Conservation (phyloP, 1,140 invertebrate species). For the Colletes gigas region DNA sequence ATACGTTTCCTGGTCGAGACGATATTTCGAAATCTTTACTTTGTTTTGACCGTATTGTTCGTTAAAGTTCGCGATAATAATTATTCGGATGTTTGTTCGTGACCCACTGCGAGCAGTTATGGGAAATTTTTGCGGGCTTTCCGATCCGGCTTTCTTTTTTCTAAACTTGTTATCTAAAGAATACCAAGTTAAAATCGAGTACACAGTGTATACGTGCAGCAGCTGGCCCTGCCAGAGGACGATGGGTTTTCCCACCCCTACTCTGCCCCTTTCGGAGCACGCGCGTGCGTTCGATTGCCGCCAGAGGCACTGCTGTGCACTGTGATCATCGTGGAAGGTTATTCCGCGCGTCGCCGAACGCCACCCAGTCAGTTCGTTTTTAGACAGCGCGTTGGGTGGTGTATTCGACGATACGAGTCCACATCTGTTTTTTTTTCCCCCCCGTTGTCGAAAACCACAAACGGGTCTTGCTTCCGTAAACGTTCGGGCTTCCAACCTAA, state of each 20-base stretch:
- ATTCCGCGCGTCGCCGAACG: constrained; percentile 10
- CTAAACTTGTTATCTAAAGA: constrained; percentile 31
- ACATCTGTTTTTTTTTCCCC: background rate
- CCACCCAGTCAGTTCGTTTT: constrained; percentile 47
- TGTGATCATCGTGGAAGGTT: constrained; percentile 28
- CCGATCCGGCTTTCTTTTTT: constrained; percentile 11
- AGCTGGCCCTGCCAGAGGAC: constrained; percentile 55
- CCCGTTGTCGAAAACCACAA: no score
- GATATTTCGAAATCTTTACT: background rate
- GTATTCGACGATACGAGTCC: background rate
- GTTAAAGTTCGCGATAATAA: background rate
- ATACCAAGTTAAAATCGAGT: constrained; percentile 35
- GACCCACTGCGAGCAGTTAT: background rate
- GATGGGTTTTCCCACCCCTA: constrained; percentile 68
- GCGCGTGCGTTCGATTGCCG: background rate
- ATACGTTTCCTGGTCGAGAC: background rate
- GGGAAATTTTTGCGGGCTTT: background rate
- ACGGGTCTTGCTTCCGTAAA: background rate
- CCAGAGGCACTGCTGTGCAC: constrained; percentile 31
- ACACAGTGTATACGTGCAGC: constrained; percentile 24
- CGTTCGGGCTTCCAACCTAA: background rate
- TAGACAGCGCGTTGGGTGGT: constrained; percentile 17
- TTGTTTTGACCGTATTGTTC: background rate
- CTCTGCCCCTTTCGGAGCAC: constrained; percentile 22
- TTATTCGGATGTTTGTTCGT: background rate